Evolutionary conservation across 2,888 invertebrate species (phyloP).

Genomic region (Reticulitermes lucifugus): DNA sequence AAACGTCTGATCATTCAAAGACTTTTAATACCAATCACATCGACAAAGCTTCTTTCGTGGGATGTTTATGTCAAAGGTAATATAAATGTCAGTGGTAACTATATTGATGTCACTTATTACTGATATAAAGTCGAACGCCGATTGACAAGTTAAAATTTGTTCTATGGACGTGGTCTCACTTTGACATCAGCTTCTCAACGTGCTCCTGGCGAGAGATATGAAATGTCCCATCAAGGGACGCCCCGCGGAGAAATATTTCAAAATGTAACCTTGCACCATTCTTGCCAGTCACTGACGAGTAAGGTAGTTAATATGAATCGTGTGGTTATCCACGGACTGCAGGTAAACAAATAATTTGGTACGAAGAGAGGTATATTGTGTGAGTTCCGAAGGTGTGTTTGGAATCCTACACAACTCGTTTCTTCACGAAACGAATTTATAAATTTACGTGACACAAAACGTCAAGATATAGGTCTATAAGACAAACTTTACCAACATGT

Average conservation of each 20-base stretch:
- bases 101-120: conserved; percentile 6
- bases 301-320: neutral
- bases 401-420: neutral
- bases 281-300: conserved; percentile 8
- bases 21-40: conserved; percentile 8
- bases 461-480: too few relatives aligned
- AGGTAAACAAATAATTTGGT: neutral
- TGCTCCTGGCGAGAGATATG: conserved; percentile 15
- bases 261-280: conserved; percentile 4
- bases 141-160: conserved; percentile 28
- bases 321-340: conserved; percentile 3
- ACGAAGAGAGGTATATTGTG: neutral
- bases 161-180: conserved; percentile 14
- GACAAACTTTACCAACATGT: too few relatives aligned
- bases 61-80: conserved; percentile 4
- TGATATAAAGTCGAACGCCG: conserved; percentile 11
- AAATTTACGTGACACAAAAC: too few relatives aligned
- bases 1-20: neutral
- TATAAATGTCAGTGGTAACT: conserved; percentile 13
- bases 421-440: too few relatives aligned
- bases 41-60: conserved; percentile 9
- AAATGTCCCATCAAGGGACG: conserved; percentile 12
- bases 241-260: conserved; percentile 9
- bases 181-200: conserved; percentile 12
- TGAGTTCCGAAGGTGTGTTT: neutral